phyloP scores from a whole-genome alignment of 2,888 invertebrate genomes.

The Coleophora deauratella region DNA sequence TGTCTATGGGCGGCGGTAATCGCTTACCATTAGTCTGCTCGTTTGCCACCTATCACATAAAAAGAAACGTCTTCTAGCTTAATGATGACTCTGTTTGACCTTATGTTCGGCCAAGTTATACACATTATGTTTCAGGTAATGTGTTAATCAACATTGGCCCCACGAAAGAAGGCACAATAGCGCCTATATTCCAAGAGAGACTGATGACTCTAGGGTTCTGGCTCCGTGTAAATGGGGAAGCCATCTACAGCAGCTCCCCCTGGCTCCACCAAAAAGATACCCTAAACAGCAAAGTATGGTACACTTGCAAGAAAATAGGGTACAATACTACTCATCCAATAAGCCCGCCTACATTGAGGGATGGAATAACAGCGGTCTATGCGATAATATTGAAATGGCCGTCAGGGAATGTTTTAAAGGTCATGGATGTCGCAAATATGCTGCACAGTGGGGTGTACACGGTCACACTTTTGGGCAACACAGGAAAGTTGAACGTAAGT shows the following conservation, averaged over 20 bases:
- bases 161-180: conserved; percentile 89
- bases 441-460: conserved; percentile 33
- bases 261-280: conserved; percentile 91
- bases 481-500: too few relatives aligned
- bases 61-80: too few relatives aligned
- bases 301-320: conserved; percentile 56
- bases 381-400: conserved; percentile 84
- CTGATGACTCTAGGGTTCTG: conserved; percentile 85
- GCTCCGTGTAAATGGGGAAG: conserved; percentile 89
- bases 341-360: conserved; percentile 21
- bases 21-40: too few relatives aligned
- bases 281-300: conserved; percentile 82
- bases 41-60: too few relatives aligned
- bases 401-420: conserved; percentile 53
- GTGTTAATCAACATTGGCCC: conserved; percentile 90
- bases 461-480: conserved; percentile 39
- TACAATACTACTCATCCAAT: conserved; percentile 35
- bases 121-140: conserved; percentile 72
- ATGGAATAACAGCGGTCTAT: conserved; percentile 67
- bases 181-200: conserved; percentile 90
- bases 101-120: too few relatives aligned
- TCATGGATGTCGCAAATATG: conserved; percentile 31
- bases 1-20: too few relatives aligned
- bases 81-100: too few relatives aligned
- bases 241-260: conserved; percentile 85